These are phyloP conservation scores for Ochotona curzoniae DNA, from an alignment of 2,113 vertebrate species.

Conservation along the genomic window DNA sequence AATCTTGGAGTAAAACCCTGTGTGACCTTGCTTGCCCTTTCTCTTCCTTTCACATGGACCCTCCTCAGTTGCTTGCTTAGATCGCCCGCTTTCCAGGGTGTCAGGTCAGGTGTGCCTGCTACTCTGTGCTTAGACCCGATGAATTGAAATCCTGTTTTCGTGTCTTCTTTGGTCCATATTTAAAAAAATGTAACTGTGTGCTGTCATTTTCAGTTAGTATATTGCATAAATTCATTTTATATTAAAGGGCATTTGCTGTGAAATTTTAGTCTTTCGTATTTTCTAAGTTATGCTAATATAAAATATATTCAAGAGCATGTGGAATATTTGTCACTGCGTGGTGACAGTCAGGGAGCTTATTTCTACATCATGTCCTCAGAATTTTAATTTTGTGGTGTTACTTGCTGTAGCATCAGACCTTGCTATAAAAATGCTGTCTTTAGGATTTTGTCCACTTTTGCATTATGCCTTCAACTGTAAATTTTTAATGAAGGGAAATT, in stretches of 20 bases:
- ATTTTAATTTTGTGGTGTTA: slow-evolving; percentile 35
- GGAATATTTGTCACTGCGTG: not conserved
- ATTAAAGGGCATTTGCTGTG: not conserved
- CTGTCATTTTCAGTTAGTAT: not conserved
- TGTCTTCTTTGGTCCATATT: not conserved
- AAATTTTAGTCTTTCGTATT: not conserved
- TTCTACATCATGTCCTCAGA: not conserved
- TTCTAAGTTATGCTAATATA: not conserved
- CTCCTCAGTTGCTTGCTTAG: not conserved
- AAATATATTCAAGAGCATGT: not conserved
- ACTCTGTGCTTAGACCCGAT: not conserved
- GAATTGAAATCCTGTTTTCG: not conserved
- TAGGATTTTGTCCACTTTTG: not conserved
- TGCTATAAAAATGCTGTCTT: slow-evolving; percentile 33
- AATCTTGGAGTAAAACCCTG: not conserved
- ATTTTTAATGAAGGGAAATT: not conserved
- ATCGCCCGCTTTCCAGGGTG: too few species aligned
- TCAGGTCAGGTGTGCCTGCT: too few species aligned
- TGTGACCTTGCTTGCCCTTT: not conserved
- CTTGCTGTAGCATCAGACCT: not conserved
- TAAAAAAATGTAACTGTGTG: not conserved
- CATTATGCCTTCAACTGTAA: not conserved
- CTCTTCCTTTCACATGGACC: not conserved
- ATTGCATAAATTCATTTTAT: not conserved
- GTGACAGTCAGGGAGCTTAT: not conserved